These are phyloP conservation scores for Pentalonia nigronervosa DNA, from an alignment of 1,140 invertebrate genomes.

Conservation along the genomic window DNA sequence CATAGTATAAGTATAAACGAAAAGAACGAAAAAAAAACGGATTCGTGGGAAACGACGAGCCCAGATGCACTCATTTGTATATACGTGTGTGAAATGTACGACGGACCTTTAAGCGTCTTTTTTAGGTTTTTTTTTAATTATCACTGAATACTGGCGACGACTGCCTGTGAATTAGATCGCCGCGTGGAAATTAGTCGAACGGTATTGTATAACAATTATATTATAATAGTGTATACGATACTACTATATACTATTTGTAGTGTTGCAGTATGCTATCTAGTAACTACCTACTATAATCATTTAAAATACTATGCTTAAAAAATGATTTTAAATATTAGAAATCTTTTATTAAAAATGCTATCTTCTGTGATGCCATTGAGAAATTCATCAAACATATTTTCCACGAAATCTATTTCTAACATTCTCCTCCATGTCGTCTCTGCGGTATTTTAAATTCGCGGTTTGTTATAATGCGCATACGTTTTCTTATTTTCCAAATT, in stretches of 20 bases:
- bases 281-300: neutral
- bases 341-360: neutral
- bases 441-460: neutral
- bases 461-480: too few species aligned
- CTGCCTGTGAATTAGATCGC: slow-evolving; percentile 4
- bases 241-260: neutral
- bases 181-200: neutral
- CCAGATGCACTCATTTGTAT: neutral
- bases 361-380: neutral
- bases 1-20: neutral
- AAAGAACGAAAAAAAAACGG: neutral
- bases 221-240: neutral
- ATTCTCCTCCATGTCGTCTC: neutral
- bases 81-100: neutral
- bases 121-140: neutral
- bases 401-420: neutral
- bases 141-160: neutral
- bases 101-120: neutral
- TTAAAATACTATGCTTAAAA: neutral
- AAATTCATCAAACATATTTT: neutral
- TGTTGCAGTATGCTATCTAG: neutral
- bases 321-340: too few species aligned
- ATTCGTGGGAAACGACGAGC: neutral
- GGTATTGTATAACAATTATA: slow-evolving; percentile 10
- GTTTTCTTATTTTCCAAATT: neutral